A percentile compares a stretch with the other conserved stretches of the same genome.
These are phyloP conservation scores for Tenualosa ilisha DNA, from an alignment of 2,797 vertebrate species.

Conservation along the genomic window DNA sequence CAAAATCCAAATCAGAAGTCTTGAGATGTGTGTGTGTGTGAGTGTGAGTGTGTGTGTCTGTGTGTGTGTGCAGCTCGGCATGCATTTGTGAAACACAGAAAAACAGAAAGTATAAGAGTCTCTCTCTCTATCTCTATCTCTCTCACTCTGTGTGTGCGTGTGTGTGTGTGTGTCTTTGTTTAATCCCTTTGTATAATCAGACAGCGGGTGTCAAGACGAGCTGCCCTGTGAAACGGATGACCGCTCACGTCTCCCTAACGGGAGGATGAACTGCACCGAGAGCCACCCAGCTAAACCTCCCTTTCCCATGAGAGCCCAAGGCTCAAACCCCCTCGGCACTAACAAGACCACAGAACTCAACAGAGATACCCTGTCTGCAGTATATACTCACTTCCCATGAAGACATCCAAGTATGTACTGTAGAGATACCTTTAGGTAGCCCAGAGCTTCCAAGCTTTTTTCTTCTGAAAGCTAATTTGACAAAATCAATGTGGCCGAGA, in stretches of 20 bases:
- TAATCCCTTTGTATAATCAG: slow-evolving; percentile 24
- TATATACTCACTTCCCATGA: background rate
- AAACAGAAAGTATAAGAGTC: background rate
- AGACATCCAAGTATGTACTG: background rate
- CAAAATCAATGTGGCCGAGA: no score
- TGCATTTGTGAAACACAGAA: background rate
- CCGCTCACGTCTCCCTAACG: slow-evolving; percentile 34
- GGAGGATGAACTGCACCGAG: background rate
- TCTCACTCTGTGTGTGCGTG: background rate
- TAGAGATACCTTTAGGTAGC: no score
- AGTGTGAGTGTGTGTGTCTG: background rate
- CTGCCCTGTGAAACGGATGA: slow-evolving; percentile 44
- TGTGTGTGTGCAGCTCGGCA: background rate
- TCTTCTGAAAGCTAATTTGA: no score
- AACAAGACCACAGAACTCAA: background rate
- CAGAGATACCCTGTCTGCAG: background rate
- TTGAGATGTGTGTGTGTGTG: background rate
- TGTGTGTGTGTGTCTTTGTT: slow-evolving; percentile 18
- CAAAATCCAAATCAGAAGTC: background rate
- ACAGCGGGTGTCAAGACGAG: slow-evolving; percentile 24
- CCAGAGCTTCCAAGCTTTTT: no score
- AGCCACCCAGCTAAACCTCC: background rate
- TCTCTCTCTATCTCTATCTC: background rate
- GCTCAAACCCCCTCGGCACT: background rate
- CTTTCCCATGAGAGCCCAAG: background rate